phyloP scores from a whole-genome alignment of 2,888 invertebrate genomes.

The Syrista parreyssii region DNA sequence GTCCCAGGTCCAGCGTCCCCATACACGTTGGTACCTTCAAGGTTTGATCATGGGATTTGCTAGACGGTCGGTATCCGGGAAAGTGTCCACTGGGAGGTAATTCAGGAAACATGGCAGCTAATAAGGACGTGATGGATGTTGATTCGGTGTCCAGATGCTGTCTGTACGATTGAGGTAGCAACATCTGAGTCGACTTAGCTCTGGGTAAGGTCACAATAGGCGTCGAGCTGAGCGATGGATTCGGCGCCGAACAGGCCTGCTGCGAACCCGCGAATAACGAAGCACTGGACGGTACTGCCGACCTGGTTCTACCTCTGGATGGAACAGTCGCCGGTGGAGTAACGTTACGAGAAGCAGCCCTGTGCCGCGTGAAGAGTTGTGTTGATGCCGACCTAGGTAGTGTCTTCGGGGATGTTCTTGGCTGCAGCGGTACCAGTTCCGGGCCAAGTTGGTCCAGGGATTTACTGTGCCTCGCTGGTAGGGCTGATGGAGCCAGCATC shows the following conservation, averaged over 20 bases:
- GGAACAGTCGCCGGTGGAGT: conserved; percentile 57
- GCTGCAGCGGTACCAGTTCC: conserved; percentile 53
- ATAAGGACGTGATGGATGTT: conserved; percentile 57
- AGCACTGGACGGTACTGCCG: conserved; percentile 47
- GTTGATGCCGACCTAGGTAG: conserved; percentile 66
- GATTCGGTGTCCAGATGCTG: conserved; percentile 41
- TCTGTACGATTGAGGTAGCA: conserved; percentile 48
- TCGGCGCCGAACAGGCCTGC: conserved; percentile 63
- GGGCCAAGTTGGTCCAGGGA: conserved; percentile 83
- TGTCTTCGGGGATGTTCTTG: conserved; percentile 56
- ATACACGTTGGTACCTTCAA: conserved; percentile 49
- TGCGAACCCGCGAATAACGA: conserved; percentile 53
- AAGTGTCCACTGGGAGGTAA: conserved; percentile 51
- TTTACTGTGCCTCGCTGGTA: conserved; percentile 83
- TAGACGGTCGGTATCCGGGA: conserved; percentile 53
- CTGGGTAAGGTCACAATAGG: conserved; percentile 59
- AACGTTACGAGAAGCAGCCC: conserved; percentile 36
- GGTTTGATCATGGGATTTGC: conserved; percentile 41
- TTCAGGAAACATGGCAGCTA: conserved; percentile 63
- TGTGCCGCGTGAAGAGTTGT: conserved; percentile 60
- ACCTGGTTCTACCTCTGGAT: conserved; percentile 47
- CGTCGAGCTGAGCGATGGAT: conserved; percentile 59
- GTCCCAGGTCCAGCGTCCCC: conserved; percentile 47
- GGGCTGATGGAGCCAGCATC: conserved; percentile 72
- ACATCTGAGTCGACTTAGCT: conserved; percentile 63